Percentiles rank a stretch among this genome's conserved stretches.
Conservation (phyloP, 2,113 vertebrate species). For the Chrysemys picta region DNA sequence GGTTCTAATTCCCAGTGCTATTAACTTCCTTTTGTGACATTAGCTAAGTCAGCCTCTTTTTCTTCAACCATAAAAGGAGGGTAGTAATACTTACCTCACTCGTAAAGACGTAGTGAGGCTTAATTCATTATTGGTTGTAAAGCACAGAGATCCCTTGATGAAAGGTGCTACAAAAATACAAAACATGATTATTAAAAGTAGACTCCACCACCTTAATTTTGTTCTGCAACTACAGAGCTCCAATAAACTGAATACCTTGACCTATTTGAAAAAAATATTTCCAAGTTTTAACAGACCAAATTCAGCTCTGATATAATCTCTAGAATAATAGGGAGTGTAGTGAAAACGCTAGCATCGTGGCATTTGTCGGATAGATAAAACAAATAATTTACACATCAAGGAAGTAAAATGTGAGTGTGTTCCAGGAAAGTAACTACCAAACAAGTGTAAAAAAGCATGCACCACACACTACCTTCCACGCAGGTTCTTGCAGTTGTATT, state of each 20-base stretch:
- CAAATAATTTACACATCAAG: not conserved
- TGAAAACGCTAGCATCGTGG: not conserved
- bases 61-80: not conserved
- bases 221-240: not conserved
- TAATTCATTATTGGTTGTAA: not conserved
- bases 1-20: not conserved
- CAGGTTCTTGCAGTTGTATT: not conserved
- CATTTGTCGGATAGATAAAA: not conserved
- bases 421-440: not conserved
- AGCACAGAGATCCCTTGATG: not conserved
- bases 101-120: not conserved
- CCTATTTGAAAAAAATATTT: not conserved
- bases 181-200: not conserved
- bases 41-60: not conserved
- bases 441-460: not conserved
- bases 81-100: constrained; percentile 9
- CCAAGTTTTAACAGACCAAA: not conserved
- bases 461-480: too few species aligned
- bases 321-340: not conserved
- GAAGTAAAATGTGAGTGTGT: not conserved
- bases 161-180: not conserved
- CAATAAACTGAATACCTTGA: not conserved
- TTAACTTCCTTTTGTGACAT: not conserved
- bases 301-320: not conserved
- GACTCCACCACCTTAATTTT: not conserved